A percentile compares a stretch with the other conserved stretches of the same genome.
phyloP scores from a whole-genome alignment of 2,797 vertebrate genomes.

The Amphiprion clarkii region DNA sequence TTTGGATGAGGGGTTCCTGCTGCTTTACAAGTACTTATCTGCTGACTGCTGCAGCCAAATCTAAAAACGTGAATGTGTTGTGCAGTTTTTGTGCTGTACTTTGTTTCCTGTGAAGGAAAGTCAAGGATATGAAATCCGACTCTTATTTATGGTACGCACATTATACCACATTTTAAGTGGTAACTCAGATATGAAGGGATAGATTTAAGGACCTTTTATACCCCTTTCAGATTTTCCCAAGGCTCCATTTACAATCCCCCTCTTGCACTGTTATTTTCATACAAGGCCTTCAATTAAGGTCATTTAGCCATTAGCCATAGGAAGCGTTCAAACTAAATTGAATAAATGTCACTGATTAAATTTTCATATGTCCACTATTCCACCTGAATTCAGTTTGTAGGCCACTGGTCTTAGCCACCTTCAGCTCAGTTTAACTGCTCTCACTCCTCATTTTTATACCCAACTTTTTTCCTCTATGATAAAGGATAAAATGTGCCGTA shows the following conservation, averaged over 20 bases:
- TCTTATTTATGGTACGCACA: constrained; percentile 3
- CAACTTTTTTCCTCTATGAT: constrained; percentile 14
- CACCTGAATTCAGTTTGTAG: constrained; percentile 24
- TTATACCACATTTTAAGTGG: not conserved
- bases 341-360: constrained; percentile 50
- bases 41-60: constrained; percentile 13
- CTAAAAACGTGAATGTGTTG: constrained; percentile 1
- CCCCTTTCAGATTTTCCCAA: not conserved
- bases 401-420: constrained; percentile 1
- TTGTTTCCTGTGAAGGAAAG: constrained; percentile 32
- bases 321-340: constrained; percentile 40
- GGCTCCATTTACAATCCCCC: constrained; percentile 8
- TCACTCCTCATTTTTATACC: constrained; percentile 14
- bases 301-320: constrained; percentile 19
- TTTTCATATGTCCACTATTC: constrained; percentile 34
- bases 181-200: constrained; percentile 18
- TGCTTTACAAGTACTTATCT: constrained; percentile 52
- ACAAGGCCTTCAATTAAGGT: constrained; percentile 19
- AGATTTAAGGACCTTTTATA: constrained; percentile 22
- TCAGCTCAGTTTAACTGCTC: constrained; percentile 29
- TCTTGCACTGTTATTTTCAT: constrained; percentile 10
- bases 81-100: not conserved
- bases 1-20: constrained; percentile 35
- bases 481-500: constrained; percentile 40
- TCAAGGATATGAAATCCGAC: constrained; percentile 13